Conservation (phyloP, 35 echinoderm and acorn worm species). For the Anneissia japonica region DNA sequence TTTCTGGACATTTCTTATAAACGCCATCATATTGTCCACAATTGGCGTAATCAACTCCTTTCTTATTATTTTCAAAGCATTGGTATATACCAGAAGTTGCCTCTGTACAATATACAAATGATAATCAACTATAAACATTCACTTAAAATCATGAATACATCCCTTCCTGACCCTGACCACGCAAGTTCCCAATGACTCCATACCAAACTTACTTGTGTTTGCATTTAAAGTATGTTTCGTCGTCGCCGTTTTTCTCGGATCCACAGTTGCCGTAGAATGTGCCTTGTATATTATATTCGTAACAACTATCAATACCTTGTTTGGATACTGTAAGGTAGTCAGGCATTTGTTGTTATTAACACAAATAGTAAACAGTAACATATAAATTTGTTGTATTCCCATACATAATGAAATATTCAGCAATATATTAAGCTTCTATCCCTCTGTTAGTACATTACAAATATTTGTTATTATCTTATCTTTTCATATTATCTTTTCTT, state of each 20-base stretch:
- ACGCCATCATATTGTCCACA: constrained; percentile 38
- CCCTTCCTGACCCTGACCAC: too few relatives aligned
- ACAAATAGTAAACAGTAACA: too few relatives aligned
- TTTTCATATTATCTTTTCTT: too few relatives aligned
- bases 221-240: not conserved
- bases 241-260: not conserved
- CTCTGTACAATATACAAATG: not conserved
- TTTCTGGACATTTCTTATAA: not conserved
- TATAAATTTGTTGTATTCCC: too few relatives aligned
- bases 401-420: too few relatives aligned
- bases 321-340: not conserved
- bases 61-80: constrained; percentile 52
- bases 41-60: constrained; percentile 61
- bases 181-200: too few relatives aligned
- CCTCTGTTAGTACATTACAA: too few relatives aligned
- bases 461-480: too few relatives aligned
- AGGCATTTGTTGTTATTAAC: not conserved
- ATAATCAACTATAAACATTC: not conserved
- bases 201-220: not conserved
- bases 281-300: not conserved
- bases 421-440: too few relatives aligned
- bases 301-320: not conserved
- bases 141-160: too few relatives aligned
- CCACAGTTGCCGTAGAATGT: not conserved
- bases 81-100: not conserved